These are phyloP conservation scores for Spilosoma lubricipeda DNA, from an alignment of 2,888 invertebrate species.

Conservation along the genomic window DNA sequence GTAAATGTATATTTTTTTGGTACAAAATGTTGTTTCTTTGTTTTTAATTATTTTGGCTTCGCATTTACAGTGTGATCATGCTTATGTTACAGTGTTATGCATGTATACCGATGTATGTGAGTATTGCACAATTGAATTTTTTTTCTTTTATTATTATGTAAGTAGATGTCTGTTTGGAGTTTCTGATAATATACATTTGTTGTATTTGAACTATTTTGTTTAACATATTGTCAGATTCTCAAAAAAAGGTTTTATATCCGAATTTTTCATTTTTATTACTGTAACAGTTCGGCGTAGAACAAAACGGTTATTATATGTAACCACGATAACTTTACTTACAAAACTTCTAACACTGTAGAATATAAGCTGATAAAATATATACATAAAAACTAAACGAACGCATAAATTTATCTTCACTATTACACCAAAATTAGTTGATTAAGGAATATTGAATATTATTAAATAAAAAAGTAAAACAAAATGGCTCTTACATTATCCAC, in stretches of 20 bases:
- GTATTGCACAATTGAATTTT: conserved; percentile 84
- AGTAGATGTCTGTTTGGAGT: conserved; percentile 70
- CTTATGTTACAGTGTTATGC: conserved; percentile 85
- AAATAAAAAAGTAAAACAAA: conserved; percentile 57
- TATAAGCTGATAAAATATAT: conserved; percentile 65
- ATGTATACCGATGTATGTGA: conserved; percentile 83
- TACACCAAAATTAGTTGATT: conserved; percentile 77
- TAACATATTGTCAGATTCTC: conserved; percentile 67
- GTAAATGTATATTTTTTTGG: conserved; percentile 73
- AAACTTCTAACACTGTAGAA: conserved; percentile 73
- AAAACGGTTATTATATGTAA: conserved; percentile 46
- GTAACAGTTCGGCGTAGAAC: conserved; percentile 53
- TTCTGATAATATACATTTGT: conserved; percentile 66
- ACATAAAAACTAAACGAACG: conserved; percentile 65
- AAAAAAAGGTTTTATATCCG: conserved; percentile 65
- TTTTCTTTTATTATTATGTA: conserved; percentile 52
- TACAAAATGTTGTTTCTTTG: conserved; percentile 79
- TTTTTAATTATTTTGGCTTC: conserved; percentile 75
- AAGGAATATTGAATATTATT: conserved; percentile 57
- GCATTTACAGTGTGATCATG: conserved; percentile 85
- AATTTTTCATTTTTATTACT: conserved; percentile 63
- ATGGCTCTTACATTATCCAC: conserved; percentile 66
- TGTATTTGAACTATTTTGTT: conserved; percentile 24
- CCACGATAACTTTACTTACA: conserved; percentile 59
- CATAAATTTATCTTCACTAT: conserved; percentile 76